phyloP scores from a whole-genome alignment of 1,140 invertebrate genomes.

The Mizuhopecten yessoensis region DNA sequence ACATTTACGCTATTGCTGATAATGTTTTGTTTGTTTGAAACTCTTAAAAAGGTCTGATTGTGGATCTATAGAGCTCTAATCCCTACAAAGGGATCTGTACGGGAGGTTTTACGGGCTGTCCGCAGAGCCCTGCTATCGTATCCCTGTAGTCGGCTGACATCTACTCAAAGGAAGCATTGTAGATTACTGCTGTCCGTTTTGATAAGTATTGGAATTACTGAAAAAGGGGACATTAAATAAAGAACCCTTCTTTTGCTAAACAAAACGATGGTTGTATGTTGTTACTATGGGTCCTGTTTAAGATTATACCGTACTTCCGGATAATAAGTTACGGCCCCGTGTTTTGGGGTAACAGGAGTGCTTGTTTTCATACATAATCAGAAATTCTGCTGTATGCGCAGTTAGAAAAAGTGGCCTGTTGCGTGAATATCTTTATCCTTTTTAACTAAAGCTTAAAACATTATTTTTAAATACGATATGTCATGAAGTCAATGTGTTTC shows the following conservation, averaged over 20 bases:
- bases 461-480: too few species aligned
- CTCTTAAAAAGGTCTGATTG: neutral
- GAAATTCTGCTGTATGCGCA: too few species aligned
- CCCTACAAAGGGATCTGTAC: neutral
- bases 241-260: neutral
- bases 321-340: neutral
- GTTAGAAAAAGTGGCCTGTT: too few species aligned
- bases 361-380: too few species aligned
- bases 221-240: neutral
- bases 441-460: too few species aligned
- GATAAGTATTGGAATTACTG: neutral
- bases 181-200: neutral
- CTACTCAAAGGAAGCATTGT: neutral
- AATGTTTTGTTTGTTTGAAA: neutral
- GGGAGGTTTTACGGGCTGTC: neutral
- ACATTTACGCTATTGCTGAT: neutral
- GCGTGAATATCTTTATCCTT: too few species aligned
- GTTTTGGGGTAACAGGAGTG: too few species aligned
- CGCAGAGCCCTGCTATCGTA: neutral
- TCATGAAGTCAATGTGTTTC: too few species aligned
- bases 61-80: neutral
- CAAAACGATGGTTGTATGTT: neutral
- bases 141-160: neutral
- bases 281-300: neutral
- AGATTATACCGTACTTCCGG: neutral